Conservation (phyloP, 2,888 invertebrate genomes). For the Polydrusus tereticollis region DNA sequence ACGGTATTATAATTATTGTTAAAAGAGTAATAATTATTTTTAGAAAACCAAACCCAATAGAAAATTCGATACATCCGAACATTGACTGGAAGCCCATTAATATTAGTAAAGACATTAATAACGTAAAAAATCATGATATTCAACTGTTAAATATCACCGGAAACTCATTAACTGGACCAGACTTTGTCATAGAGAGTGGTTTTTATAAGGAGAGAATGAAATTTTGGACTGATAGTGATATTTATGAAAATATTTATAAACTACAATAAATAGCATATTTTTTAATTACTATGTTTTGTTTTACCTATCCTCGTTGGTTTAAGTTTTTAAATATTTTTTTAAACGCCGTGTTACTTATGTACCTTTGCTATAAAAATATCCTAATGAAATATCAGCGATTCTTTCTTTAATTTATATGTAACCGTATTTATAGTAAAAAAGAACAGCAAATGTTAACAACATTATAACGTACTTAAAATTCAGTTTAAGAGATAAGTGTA, state of each 20-base stretch:
- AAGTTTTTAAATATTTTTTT: too few relatives aligned
- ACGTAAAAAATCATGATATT: constrained; percentile 4
- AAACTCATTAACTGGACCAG: constrained; percentile 16
- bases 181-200: constrained; percentile 7
- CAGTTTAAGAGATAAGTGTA: too few relatives aligned
- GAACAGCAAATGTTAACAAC: too few relatives aligned
- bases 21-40: constrained; percentile 34
- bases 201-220: constrained; percentile 38
- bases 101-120: neutral
- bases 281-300: neutral
- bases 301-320: too few relatives aligned
- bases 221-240: constrained; percentile 38
- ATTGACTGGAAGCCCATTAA: constrained; percentile 44
- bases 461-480: too few relatives aligned
- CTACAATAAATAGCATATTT: neutral
- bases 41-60: constrained; percentile 55
- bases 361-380: too few relatives aligned
- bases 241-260: constrained; percentile 20
- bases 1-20: too few relatives aligned
- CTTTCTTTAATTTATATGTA: too few relatives aligned
- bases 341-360: too few relatives aligned
- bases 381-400: too few relatives aligned
- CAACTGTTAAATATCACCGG: constrained; percentile 29
- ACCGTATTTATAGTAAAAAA: too few relatives aligned
- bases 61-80: constrained; percentile 5